These are phyloP conservation scores for Heteractis magnifica DNA, from an alignment of 92 coral and sea anemone genomes.

Conservation along the genomic window DNA sequence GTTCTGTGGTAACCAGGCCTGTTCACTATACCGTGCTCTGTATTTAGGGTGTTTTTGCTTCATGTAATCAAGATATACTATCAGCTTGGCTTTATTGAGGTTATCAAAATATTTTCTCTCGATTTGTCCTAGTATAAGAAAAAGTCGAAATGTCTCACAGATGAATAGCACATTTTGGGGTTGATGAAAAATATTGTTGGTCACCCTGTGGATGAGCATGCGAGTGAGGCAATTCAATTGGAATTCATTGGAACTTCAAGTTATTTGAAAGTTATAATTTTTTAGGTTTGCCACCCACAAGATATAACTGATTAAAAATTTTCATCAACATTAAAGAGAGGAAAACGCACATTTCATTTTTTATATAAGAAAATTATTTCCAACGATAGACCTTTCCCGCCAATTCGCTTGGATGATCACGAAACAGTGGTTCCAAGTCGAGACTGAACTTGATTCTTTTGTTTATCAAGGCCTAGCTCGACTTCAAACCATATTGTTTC, in stretches of 20 bases:
- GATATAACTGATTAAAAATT: no score
- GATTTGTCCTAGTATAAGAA: conserved; percentile 44
- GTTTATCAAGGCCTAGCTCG: neutral
- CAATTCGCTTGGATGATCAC: no score
- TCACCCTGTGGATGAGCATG: no score
- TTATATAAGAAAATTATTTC: neutral
- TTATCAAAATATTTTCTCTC: conserved; percentile 47
- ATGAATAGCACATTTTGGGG: neutral
- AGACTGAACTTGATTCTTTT: no score
- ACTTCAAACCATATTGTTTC: neutral
- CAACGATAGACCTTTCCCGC: neutral
- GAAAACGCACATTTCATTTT: no score
- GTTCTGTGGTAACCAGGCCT: conserved; percentile 90
- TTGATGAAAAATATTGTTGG: neutral
- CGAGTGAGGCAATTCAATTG: no score
- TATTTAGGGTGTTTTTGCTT: conserved; percentile 86
- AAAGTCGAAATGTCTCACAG: neutral
- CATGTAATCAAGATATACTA: conserved; percentile 68
- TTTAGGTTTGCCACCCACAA: no score
- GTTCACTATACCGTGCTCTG: conserved; percentile 87
- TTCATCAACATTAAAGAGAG: no score
- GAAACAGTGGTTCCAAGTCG: no score
- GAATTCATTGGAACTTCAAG: no score
- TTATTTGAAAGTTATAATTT: no score
- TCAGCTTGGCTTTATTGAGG: conserved; percentile 70